Evolutionary conservation across 35 echinoderm and acorn worm species (phyloP).

Genomic region (Heliocidaris tuberculata): DNA sequence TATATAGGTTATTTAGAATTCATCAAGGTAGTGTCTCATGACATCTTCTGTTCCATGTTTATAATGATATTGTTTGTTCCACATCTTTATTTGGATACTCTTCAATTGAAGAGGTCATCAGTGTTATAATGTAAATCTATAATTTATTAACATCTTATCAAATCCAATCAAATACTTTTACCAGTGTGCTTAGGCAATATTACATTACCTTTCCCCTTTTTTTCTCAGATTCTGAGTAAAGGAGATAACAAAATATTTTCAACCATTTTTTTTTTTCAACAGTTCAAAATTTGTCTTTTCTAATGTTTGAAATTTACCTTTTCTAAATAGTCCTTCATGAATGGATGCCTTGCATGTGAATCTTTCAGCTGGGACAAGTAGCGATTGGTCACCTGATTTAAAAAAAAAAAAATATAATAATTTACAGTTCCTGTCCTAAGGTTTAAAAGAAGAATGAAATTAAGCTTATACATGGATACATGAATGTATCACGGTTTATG

Average conservation of each 20-base stretch:
- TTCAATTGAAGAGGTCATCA: too few species aligned
- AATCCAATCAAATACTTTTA: neutral
- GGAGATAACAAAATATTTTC: neutral
- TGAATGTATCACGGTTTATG: too few species aligned
- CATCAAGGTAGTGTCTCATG: too few species aligned
- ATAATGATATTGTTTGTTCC: too few species aligned
- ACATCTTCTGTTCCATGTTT: too few species aligned
- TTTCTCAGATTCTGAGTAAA: neutral
- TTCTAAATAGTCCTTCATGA: constrained; percentile 80
- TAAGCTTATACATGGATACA: too few species aligned
- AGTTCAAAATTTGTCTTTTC: too few species aligned
- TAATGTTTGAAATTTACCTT: constrained; percentile 72
- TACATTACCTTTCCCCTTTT: neutral
- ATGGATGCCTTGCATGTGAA: constrained; percentile 84
- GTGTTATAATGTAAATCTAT: too few species aligned
- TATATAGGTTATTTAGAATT: too few species aligned
- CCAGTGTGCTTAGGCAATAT: neutral
- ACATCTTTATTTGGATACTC: too few species aligned
- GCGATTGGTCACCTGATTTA: constrained; percentile 79
- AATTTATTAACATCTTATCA: neutral
- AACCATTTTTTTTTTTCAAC: too few species aligned
- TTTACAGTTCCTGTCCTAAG: neutral
- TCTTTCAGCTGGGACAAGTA: constrained; percentile 91
- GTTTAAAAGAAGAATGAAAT: too few species aligned
- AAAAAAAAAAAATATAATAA: neutral